Percentiles rank a stretch among this genome's conserved stretches.
Conservation (phyloP, 1,140 invertebrate genomes). For the Mamestra configurata region DNA sequence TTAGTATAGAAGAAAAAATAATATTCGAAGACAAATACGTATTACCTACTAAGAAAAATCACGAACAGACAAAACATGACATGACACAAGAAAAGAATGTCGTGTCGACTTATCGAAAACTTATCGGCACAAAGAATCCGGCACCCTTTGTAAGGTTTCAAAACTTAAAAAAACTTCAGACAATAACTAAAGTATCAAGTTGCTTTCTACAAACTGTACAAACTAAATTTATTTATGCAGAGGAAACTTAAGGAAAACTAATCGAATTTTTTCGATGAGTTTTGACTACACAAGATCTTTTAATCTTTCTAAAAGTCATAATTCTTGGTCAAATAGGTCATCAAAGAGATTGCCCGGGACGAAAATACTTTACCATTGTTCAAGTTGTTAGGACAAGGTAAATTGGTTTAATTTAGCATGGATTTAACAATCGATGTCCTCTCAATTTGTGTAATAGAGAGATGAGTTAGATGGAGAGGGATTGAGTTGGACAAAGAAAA, state of each 20-base stretch:
- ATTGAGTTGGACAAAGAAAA: no score
- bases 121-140: not conserved
- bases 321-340: not conserved
- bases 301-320: not conserved
- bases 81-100: no score
- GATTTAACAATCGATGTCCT: no score
- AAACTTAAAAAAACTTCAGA: not conserved
- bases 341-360: not conserved
- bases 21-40: no score
- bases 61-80: no score
- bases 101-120: no score
- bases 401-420: no score
- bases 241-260: not conserved
- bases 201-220: not conserved
- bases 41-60: no score
- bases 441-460: no score
- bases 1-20: no score
- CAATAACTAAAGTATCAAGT: not conserved
- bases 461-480: no score
- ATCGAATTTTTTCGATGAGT: not conserved
- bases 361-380: not conserved
- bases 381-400: no score
- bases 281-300: not conserved
- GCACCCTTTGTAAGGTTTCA: not conserved
- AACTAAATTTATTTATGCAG: slow-evolving; percentile 7